phyloP scores from a whole-genome alignment of 2,113 vertebrate species.

The Hypanus sabinus region DNA sequence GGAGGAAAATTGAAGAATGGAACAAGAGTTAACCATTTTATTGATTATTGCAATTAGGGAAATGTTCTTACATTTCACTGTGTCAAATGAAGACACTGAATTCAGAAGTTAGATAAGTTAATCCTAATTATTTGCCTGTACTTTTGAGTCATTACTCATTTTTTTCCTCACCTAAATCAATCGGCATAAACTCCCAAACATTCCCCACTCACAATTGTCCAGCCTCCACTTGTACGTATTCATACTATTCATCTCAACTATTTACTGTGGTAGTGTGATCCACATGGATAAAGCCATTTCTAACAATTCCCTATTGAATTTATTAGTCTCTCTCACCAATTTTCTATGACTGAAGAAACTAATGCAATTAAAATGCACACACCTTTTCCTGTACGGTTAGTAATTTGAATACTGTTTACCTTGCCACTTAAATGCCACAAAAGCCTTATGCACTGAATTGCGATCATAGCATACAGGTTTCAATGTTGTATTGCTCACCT shows the following conservation, averaged over 20 bases:
- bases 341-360: background rate
- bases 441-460: background rate
- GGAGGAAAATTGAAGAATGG: background rate
- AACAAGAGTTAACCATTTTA: background rate
- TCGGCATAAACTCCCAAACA: too few relatives aligned
- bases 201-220: too few relatives aligned
- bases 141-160: too few relatives aligned
- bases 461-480: background rate
- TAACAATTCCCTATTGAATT: too few relatives aligned
- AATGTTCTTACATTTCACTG: background rate
- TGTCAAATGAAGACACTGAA: background rate
- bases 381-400: background rate
- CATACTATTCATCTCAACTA: too few relatives aligned
- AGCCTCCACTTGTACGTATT: too few relatives aligned
- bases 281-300: too few relatives aligned
- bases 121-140: too few relatives aligned
- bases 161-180: too few relatives aligned
- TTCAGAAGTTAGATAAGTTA: background rate
- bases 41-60: background rate
- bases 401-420: background rate
- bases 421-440: background rate
- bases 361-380: background rate
- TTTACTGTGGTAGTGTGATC: too few relatives aligned
- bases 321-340: too few relatives aligned
- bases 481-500: conserved; percentile 59